Evolutionary conservation across 2,888 invertebrate species (phyloP).

Genomic region (Heliconius aoede): DNA sequence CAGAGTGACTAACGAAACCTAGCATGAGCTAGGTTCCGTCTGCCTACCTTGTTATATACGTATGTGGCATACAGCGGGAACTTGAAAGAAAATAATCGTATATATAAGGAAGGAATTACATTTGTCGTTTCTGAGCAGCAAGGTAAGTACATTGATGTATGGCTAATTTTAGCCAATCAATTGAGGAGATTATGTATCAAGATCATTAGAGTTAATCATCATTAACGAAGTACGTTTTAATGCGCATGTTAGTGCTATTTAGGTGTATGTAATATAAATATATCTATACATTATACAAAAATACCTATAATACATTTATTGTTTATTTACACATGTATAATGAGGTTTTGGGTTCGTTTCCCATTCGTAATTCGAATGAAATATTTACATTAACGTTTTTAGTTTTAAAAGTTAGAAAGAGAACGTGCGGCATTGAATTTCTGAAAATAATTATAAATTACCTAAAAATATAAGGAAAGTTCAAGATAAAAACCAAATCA

Average conservation of each 20-base stretch:
- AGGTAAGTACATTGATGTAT: neutral
- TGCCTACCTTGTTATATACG: neutral
- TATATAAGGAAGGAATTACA: neutral
- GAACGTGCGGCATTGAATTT: too few relatives aligned
- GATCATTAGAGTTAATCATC: slow-evolving; percentile 16
- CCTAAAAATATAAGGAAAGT: too few relatives aligned
- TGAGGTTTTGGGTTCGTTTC: neutral
- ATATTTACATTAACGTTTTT: neutral
- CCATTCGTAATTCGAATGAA: neutral
- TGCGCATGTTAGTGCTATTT: too few relatives aligned
- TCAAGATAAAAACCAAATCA: too few relatives aligned
- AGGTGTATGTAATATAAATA: neutral
- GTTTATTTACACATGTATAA: neutral
- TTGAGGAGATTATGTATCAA: slow-evolving; percentile 12
- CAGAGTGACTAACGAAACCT: neutral
- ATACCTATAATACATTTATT: neutral
- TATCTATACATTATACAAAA: neutral
- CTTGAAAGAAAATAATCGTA: neutral
- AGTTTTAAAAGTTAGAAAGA: too few relatives aligned
- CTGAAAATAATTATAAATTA: too few relatives aligned
- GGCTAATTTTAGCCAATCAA: slow-evolving; percentile 16
- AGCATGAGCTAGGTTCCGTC: neutral
- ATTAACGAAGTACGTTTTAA: neutral
- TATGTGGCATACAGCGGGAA: neutral
- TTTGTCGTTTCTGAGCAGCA: neutral